These are phyloP conservation scores for Aromia moschata DNA, from an alignment of 2,888 invertebrate species.

Conservation along the genomic window DNA sequence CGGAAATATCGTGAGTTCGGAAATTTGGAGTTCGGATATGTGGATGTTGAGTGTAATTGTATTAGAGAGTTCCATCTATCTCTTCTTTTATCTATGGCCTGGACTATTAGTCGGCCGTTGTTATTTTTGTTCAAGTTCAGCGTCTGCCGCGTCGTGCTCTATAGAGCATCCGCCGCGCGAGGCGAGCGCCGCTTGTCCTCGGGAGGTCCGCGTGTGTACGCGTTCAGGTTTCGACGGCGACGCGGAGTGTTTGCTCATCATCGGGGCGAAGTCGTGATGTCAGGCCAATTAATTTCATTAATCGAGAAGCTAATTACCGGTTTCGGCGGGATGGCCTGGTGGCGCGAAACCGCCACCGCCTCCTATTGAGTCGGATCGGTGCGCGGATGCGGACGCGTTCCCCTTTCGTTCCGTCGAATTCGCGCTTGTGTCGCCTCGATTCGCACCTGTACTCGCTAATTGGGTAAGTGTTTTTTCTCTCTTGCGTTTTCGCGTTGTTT, in stretches of 20 bases:
- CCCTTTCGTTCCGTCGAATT: constrained; percentile 3
- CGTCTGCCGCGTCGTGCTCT: too few relatives aligned
- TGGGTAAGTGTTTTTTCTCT: constrained; percentile 18
- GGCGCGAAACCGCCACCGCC: constrained; percentile 7
- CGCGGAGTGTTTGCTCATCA: constrained; percentile 9
- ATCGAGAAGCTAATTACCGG: constrained; percentile 23
- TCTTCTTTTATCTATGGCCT: too few relatives aligned
- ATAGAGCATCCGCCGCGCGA: too few relatives aligned
- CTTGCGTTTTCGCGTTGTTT: too few relatives aligned
- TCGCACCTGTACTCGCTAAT: constrained; percentile 1
- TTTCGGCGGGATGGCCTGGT: constrained; percentile 14
- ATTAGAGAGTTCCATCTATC: too few relatives aligned
- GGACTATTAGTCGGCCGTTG: too few relatives aligned
- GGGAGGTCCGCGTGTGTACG: neutral
- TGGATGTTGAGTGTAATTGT: too few relatives aligned
- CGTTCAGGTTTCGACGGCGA: neutral
- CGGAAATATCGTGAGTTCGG: too few relatives aligned
- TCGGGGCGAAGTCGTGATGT: constrained; percentile 12
- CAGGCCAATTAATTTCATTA: constrained; percentile 23
- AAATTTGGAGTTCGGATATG: too few relatives aligned
- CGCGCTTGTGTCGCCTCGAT: constrained; percentile 13
- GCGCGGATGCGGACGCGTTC: constrained; percentile 24
- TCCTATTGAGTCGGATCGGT: constrained; percentile 18
- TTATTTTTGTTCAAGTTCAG: too few relatives aligned
- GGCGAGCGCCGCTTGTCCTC: constrained; percentile 6